Base-by-base conservation (phyloP, 1,140 invertebrate species). In the Ridgeia piscesae region DNA sequence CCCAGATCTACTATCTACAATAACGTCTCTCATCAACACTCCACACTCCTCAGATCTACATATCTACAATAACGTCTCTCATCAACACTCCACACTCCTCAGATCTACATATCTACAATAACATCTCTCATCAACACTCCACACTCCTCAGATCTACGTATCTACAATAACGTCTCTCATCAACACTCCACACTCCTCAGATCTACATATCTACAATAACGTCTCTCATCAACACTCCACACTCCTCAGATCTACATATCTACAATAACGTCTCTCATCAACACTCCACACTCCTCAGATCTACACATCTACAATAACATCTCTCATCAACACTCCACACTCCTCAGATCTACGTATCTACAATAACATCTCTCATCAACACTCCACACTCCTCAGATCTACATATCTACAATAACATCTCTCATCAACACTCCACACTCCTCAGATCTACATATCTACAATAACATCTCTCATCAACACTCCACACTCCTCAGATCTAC, bases 391-490 rank as follows among this genome's bases (percentile, higher is more conserved):
- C n/a, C n/a, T n/a, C n/a, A n/a, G n/a, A n/a, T n/a, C n/a, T n/a
- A n/a, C 97, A 95, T 98, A 95, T 31, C 95, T 95, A 91, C 94
- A 93, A 90, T 14, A 90, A n/a, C 35, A 42, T 42, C 33, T 33
- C 9, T 90, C 33, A 90, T 90, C 35, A 90, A n/a, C 34, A 34
- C 17, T 33, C 34, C 17, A 90, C 35, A 89, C n/a, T n/a, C n/a
- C n/a, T n/a, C n/a, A n/a, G n/a, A n/a, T n/a, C n/a, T n/a, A n/a
- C 97, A 95, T 98, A 95, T 31, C 95, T 95, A 91, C 94, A 93
- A 90, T 14, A 90, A n/a, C 35, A 42, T 42, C 33, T 33, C 9
- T 90, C 33, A 90, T 90, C 35, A 90, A n/a, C 34, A 34, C 17
- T 33, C 34, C 17, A 90, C 35, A 89, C n/a, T n/a, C n/a, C n/a